phyloP scores from a whole-genome alignment of 1,140 invertebrate species.

The Drosophila sucinea region DNA sequence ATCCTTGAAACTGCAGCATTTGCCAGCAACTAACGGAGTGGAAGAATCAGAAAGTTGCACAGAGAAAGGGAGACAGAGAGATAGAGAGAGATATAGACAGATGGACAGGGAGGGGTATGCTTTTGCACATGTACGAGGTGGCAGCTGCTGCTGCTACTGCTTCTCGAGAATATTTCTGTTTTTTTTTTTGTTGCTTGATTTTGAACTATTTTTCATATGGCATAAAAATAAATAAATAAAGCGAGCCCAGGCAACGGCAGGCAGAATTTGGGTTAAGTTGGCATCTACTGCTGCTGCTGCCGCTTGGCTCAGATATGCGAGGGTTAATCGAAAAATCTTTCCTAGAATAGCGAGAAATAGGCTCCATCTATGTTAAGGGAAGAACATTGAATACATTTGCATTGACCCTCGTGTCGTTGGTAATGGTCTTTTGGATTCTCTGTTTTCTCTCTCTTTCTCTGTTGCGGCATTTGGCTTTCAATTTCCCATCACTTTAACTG shows the following conservation, averaged over 20 bases:
- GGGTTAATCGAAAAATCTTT: background rate
- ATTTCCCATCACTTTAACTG: conserved; percentile 49
- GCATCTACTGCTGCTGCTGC: conserved; percentile 36
- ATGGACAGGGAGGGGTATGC: conserved; percentile 1
- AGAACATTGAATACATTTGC: background rate
- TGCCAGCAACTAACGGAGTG: conserved; percentile 49
- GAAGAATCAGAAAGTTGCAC: conserved; percentile 21
- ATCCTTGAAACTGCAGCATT: conserved; percentile 77
- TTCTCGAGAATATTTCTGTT: conserved; percentile 27
- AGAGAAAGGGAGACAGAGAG: background rate
- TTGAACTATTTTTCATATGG: conserved; percentile 78
- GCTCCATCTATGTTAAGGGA: background rate
- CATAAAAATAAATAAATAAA: conserved; percentile 74
- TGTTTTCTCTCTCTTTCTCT: conserved; percentile 25
- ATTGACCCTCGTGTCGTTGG: background rate
- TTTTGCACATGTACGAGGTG: conserved; percentile 71
- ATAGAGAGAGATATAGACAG: background rate
- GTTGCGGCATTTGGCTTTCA: conserved; percentile 34
- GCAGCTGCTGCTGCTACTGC: conserved; percentile 47
- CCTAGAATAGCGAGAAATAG: background rate
- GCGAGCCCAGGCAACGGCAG: conserved; percentile 26
- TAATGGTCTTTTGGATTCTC: conserved; percentile 24
- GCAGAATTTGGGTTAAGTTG: conserved; percentile 64
- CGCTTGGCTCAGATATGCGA: conserved; percentile 51
- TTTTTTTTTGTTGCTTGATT: conserved; percentile 54